Evolutionary conservation across 2,888 invertebrate species (phyloP).

Genomic region (Sipha maydis): DNA sequence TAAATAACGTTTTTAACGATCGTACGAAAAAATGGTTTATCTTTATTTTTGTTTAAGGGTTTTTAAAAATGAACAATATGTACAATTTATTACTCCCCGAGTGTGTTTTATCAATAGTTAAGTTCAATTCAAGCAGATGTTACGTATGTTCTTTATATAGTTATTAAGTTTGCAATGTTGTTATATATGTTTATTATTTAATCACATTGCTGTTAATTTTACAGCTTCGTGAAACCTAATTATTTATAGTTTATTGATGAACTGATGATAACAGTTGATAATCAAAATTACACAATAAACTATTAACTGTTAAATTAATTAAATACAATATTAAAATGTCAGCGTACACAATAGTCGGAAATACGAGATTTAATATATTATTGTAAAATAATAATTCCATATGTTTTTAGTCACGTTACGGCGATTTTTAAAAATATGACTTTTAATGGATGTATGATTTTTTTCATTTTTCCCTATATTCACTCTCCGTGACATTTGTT

Average conservation of each 20-base stretch:
- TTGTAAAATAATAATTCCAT: slow-evolving; percentile 38
- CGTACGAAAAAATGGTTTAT: background rate
- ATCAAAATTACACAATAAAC: background rate
- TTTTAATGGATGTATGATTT: slow-evolving; percentile 24
- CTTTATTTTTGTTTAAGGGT: background rate
- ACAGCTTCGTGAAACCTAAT: background rate
- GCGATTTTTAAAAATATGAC: slow-evolving; percentile 46
- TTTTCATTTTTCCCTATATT: slow-evolving; percentile 21
- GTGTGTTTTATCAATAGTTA: background rate
- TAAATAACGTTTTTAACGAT: background rate
- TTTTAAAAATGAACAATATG: background rate
- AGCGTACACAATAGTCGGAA: slow-evolving; percentile 7
- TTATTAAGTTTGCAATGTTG: background rate
- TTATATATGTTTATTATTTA: background rate
- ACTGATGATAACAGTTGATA: background rate
- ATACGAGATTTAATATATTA: background rate
- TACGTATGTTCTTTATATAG: background rate
- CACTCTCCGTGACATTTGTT: slow-evolving; percentile 50
- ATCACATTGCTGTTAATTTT: background rate
- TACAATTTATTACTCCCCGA: background rate
- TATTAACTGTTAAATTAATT: background rate
- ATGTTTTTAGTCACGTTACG: background rate
- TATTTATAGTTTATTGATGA: background rate
- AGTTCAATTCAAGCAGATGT: background rate
- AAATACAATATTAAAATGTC: slow-evolving; percentile 1